Conservation (phyloP, 2,888 invertebrate species). For the Luperina testacea region DNA sequence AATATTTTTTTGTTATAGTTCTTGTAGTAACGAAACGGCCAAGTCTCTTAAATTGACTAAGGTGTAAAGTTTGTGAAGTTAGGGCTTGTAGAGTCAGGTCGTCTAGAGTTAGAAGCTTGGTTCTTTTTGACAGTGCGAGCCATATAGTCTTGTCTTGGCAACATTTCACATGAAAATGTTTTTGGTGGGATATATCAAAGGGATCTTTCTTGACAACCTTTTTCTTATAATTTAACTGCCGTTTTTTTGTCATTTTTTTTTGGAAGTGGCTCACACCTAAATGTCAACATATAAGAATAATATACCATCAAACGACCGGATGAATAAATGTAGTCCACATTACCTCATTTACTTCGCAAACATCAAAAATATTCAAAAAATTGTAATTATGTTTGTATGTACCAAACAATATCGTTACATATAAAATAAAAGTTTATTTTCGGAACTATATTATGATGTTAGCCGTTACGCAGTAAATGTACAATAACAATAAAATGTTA, state of each 20-base stretch:
- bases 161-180: too few species aligned
- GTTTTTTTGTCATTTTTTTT: not conserved
- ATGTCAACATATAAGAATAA: too few species aligned
- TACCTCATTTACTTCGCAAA: not conserved
- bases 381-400: not conserved
- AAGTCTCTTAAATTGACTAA: too few species aligned
- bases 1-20: too few species aligned
- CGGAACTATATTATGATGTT: constrained; percentile 26
- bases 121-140: too few species aligned
- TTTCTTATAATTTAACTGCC: too few species aligned
- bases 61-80: too few species aligned
- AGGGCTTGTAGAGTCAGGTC: too few species aligned
- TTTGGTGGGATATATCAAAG: too few species aligned
- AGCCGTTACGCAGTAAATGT: constrained; percentile 5
- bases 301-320: not conserved
- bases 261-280: not conserved
- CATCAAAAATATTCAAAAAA: constrained; percentile 2
- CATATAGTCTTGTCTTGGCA: too few species aligned
- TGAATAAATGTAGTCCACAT: not conserved
- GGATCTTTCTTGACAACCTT: not conserved
- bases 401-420: constrained; percentile 5
- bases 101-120: too few species aligned
- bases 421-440: constrained; percentile 25
- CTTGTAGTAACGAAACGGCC: too few species aligned
- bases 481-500: constrained; percentile 57